Conservation (phyloP, 2,797 vertebrate species). For the Mycteria americana region DNA sequence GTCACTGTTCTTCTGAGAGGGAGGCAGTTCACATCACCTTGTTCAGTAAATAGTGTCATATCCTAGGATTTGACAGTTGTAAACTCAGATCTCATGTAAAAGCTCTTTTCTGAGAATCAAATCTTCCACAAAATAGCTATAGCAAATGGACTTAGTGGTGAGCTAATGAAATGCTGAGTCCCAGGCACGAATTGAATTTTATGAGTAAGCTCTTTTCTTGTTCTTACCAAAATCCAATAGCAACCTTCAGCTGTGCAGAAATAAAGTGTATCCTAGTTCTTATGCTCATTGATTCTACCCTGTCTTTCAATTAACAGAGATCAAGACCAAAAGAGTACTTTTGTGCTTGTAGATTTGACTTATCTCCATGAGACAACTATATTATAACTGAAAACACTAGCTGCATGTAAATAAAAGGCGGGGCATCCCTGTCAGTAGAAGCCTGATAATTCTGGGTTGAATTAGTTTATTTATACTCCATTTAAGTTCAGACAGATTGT, state of each 20-base stretch:
- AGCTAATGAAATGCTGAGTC: background rate
- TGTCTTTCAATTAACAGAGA: background rate
- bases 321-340: background rate
- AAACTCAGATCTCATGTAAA: background rate
- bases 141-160: background rate
- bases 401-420: background rate
- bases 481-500: slow-evolving; percentile 45
- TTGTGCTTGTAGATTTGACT: background rate
- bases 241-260: background rate
- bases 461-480: slow-evolving; percentile 38
- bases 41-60: background rate
- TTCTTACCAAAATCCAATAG: background rate
- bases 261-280: background rate
- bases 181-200: background rate
- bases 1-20: background rate
- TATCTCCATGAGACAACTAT: background rate
- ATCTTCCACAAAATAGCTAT: background rate
- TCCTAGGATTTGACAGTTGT: background rate
- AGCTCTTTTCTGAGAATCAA: background rate
- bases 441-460: slow-evolving; percentile 31
- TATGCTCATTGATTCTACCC: background rate
- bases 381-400: background rate
- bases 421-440: background rate
- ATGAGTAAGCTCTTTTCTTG: background rate
- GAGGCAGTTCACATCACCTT: background rate